A percentile compares a stretch with the other conserved stretches of the same genome.
These are phyloP conservation scores for Eupithecia inturbata DNA, from an alignment of 2,888 invertebrate species.

Conservation along the genomic window DNA sequence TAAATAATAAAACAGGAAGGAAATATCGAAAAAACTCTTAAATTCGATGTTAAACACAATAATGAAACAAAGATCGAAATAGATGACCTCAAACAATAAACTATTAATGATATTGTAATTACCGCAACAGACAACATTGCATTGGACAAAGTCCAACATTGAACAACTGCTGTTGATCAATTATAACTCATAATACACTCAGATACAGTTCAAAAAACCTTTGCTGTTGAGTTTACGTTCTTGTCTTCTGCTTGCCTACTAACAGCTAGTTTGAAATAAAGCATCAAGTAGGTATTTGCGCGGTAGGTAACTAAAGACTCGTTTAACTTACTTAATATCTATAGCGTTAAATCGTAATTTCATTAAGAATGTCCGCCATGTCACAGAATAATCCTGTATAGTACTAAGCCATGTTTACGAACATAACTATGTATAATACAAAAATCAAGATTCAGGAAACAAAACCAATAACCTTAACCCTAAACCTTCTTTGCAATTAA, in stretches of 20 bases:
- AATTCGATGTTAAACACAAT: slow-evolving; percentile 2
- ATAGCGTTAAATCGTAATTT: not conserved
- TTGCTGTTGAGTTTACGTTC: not conserved
- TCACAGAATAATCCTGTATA: too few species aligned
- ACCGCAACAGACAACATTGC: slow-evolving; percentile 47
- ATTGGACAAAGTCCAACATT: slow-evolving; percentile 55
- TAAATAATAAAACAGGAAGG: not conserved
- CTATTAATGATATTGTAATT: slow-evolving; percentile 48
- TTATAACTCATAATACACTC: slow-evolving; percentile 20
- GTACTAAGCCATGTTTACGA: too few species aligned
- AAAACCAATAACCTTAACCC: not conserved
- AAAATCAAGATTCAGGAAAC: not conserved
- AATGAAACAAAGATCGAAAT: slow-evolving; percentile 27
- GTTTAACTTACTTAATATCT: not conserved
- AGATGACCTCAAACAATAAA: slow-evolving; percentile 41
- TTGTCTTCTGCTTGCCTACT: slow-evolving; percentile 1
- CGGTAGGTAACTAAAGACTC: not conserved
- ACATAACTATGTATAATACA: not conserved
- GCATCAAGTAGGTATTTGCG: not conserved
- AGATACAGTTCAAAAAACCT: slow-evolving; percentile 19
- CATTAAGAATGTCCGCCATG: too few species aligned
- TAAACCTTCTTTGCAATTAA: not conserved
- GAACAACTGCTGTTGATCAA: slow-evolving; percentile 18
- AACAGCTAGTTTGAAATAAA: slow-evolving; percentile 39
- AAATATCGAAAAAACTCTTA: not conserved